Base-by-base conservation (phyloP, 1,140 invertebrate species). In the Mercenaria mercenaria region DNA sequence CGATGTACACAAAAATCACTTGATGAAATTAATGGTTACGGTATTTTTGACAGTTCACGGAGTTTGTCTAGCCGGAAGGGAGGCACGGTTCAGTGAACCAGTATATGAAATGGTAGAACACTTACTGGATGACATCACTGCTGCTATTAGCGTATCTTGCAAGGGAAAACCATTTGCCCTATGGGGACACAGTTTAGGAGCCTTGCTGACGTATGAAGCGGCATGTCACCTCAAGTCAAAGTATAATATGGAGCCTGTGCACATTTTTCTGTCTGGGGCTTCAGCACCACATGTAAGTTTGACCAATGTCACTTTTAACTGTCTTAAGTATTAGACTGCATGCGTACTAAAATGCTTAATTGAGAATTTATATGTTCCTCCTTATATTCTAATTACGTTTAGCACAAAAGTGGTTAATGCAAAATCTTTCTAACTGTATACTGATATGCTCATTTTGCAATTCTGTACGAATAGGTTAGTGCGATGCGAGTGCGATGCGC, bases 111-210 rank as follows among this genome's bases (percentile, higher is more conserved):
- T 82, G 47, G 52, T 91, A 10, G 20, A 89, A 50, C 26, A 87
- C n/a, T 61, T 91, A 4, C 29, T 93, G 0, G 81, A 92, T 29
- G 92, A 93, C 34, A 86, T 93, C 23, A 88, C 88, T 26, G 32
- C 59, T 37, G 88, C 81, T 6, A 92, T 94, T n/a, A 29, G 84
- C 20, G 67, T 59, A n/a, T 69, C 87, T n/a, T 92, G 91, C 79
- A n/a, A 47, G 23, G 91, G 91, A 1, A 93, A 92, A 74, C 90
- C 91, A 20, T 91, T 93, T 84, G 92, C 90, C 15, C 91, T 94
- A 18, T 94, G 80, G 90, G 94, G 94, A 34, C 94, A 94, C 72
- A 94, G 94, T 93, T 93, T 91, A 29, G 94, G 94, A 34, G 87
- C 92, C 0, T 61, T 93, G 29, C 34, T 93, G 6, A 74, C 81